These are phyloP conservation scores for Eumacrocentrus americanus DNA, from an alignment of 2,888 invertebrate species.

Conservation along the genomic window DNA sequence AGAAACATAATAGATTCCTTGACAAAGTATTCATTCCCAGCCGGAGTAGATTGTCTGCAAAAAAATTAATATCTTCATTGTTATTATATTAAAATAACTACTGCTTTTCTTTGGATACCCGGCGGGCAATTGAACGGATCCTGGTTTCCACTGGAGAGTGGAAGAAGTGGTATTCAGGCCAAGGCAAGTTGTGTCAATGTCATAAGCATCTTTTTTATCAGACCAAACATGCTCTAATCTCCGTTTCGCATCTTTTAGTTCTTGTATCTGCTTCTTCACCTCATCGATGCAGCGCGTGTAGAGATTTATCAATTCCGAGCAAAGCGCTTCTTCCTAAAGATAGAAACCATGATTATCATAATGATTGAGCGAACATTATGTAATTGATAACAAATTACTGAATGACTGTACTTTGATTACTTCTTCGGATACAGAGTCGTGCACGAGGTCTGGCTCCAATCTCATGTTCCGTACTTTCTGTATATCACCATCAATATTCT, in stretches of 20 bases:
- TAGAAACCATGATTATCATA: not conserved
- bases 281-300: slow-evolving; percentile 47
- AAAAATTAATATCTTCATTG: not conserved
- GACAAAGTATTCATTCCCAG: slow-evolving; percentile 64
- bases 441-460: slow-evolving; percentile 73
- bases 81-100: not conserved
- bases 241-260: slow-evolving; percentile 64
- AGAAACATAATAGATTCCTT: slow-evolving; percentile 63
- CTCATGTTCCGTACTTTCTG: slow-evolving; percentile 53
- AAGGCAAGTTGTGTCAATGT: slow-evolving; percentile 62
- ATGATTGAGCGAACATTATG: not conserved
- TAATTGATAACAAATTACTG: too few relatives aligned
- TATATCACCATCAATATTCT: slow-evolving; percentile 66
- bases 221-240: slow-evolving; percentile 67
- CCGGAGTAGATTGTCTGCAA: slow-evolving; percentile 63
- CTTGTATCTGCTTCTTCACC: slow-evolving; percentile 54
- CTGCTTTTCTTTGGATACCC: slow-evolving; percentile 53
- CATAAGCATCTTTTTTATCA: slow-evolving; percentile 65
- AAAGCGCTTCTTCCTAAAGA: slow-evolving; percentile 48
- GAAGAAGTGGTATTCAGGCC: slow-evolving; percentile 59
- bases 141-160: slow-evolving; percentile 64
- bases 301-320: slow-evolving; percentile 47
- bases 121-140: slow-evolving; percentile 64
- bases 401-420: slow-evolving; percentile 71
- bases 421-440: slow-evolving; percentile 78